Evolutionary conservation across 2,888 invertebrate species (phyloP), one percentile per base, ranked within the genome.

Genomic region (Elysia crispata): DNA sequence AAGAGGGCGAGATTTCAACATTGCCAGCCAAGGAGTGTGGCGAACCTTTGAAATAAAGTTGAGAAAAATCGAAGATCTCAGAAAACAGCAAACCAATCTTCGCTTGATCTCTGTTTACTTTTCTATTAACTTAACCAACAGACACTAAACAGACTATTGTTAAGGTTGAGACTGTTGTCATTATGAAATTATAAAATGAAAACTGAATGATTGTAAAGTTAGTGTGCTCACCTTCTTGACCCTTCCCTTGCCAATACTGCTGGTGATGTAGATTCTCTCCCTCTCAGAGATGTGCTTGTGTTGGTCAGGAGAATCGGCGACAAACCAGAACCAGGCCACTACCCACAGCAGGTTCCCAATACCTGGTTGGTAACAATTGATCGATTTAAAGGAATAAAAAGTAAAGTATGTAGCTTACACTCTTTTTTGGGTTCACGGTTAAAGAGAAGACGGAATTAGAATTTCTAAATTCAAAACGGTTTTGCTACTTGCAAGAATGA

Each of bases 1-100:
- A 1, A 93, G 90, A 0, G 93, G 93, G 1, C 88, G 81, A 0
- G 94, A 93, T 30, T 87, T 91, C 0, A 92, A 70, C 69, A 94
- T 91, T 13, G 90, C 85, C n/a, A 85, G 86, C 94, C 94, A 94
- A 0, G 89, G 89, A 1, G 23, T 77, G 11, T 50, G 54, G 11
- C 75, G 70, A 1, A 64, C 57, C 79, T 81, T 79, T 6, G 3
- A 31, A 23, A 11, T 15, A 1, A 31, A 8, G 50, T 49, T 1
- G 8, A 70, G 23, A 3, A 28, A 28, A 15, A 30, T 41, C n/a
- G n/a, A n/a, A n/a, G n/a, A 11, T 41, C 3, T 41, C 11, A 6
- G 41, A 41, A 41, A 41, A 41, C 41, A 41, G 41, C 41, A 41
- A 3, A 41, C n/a, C n/a, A n/a, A n/a, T n/a, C n/a, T n/a, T n/a